phyloP scores from a whole-genome alignment of 2,797 vertebrate species.

The Glyptemys insculpta region DNA sequence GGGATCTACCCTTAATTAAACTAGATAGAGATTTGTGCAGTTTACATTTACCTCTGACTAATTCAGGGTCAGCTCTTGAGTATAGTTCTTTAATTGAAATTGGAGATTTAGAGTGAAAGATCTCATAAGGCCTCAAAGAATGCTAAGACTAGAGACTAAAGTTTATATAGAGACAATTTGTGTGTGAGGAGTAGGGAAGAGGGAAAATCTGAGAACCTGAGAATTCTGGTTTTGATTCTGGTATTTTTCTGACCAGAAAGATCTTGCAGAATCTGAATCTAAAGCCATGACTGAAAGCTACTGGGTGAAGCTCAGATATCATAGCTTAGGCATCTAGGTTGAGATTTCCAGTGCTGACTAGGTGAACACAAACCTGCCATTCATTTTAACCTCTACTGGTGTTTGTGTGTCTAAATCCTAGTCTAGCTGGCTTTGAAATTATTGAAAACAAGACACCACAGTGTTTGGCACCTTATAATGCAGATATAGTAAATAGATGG shows the following conservation, averaged over 20 bases:
- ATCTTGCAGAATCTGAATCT: not conserved
- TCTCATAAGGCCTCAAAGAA: constrained; percentile 11
- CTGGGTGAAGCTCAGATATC: not conserved
- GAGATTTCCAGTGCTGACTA: not conserved
- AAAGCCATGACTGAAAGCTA: not conserved
- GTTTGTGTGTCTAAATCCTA: not conserved
- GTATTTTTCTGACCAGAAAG: not conserved
- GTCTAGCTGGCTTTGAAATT: not conserved
- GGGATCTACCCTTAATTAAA: constrained; percentile 43
- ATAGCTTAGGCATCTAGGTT: not conserved
- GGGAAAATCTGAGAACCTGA: not conserved
- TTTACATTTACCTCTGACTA: constrained; percentile 33
- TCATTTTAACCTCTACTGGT: not conserved
- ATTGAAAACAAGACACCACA: not conserved
- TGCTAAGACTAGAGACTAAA: constrained; percentile 2
- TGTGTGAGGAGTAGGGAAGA: constrained; percentile 21
- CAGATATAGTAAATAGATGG: not conserved
- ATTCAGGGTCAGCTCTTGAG: constrained; percentile 25
- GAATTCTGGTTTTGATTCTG: not conserved
- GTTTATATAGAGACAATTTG: not conserved
- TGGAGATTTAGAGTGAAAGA: constrained; percentile 22
- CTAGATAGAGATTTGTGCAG: not conserved
- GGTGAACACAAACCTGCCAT: not conserved
- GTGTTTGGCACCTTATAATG: not conserved
- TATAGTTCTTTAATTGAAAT: constrained; percentile 20